phyloP scores from a whole-genome alignment of 2,797 vertebrate genomes.

The Cynodonichthys magdalenae region DNA sequence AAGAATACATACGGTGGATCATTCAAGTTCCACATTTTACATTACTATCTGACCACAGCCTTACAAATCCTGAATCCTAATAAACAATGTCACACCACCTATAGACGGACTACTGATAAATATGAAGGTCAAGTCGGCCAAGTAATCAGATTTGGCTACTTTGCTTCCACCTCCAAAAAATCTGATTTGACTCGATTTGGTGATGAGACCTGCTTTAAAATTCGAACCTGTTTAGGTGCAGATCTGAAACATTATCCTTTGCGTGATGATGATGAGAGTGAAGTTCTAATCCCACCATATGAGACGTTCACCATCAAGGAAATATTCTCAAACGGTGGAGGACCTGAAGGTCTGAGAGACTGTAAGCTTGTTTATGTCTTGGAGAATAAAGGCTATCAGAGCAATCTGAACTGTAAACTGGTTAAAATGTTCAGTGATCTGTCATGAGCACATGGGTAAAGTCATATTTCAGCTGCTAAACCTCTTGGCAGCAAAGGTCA shows the following conservation, averaged over 20 bases:
- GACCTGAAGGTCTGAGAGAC: background rate
- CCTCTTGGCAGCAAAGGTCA: too few relatives aligned
- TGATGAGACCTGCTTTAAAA: slow-evolving; percentile 17
- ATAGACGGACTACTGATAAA: fast-evolving
- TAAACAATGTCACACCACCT: slow-evolving; percentile 5
- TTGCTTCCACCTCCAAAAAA: slow-evolving; percentile 19
- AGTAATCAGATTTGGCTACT: slow-evolving; percentile 30
- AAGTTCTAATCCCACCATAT: slow-evolving; percentile 57
- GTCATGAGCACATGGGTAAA: too few relatives aligned
- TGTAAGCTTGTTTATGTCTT: background rate
- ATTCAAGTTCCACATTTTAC: slow-evolving; percentile 35
- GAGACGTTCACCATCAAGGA: slow-evolving; percentile 26
- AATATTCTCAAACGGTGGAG: fast-evolving
- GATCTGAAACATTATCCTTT: fast-evolving
- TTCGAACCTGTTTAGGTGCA: slow-evolving; percentile 37
- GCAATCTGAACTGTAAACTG: too few relatives aligned
- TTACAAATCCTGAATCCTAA: slow-evolving; percentile 24
- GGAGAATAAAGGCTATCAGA: too few relatives aligned
- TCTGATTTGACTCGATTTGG: background rate
- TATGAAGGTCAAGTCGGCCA: slow-evolving; percentile 3
- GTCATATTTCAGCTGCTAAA: too few relatives aligned
- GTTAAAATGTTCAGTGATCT: too few relatives aligned
- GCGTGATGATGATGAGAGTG: fast-evolving
- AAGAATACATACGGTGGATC: fast-evolving
- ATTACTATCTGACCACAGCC: slow-evolving; percentile 40